phyloP scores from a whole-genome alignment of 30 jellyfish, hydroid and myxozoan species.

The Kudoa iwatai region DNA sequence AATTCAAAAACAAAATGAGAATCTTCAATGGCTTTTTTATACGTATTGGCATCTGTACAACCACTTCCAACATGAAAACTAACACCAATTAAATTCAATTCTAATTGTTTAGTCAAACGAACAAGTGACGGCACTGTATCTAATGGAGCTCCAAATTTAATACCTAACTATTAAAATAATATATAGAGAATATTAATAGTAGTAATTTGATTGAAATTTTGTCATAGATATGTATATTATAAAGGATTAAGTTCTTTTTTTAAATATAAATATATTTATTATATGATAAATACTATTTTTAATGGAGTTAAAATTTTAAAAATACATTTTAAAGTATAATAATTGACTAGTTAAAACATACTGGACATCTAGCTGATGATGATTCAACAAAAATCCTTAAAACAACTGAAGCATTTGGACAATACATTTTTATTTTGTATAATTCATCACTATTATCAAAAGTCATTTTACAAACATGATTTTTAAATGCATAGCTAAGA shows the following conservation, averaged over 20 bases:
- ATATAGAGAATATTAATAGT: too few species aligned
- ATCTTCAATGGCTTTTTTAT: slow-evolving; percentile 14
- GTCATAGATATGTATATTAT: too few species aligned
- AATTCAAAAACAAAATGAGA: slow-evolving; percentile 20
- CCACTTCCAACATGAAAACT: slow-evolving; percentile 90
- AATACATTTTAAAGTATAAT: too few species aligned
- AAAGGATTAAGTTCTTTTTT: too few species aligned
- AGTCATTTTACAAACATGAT: slow-evolving; percentile 32
- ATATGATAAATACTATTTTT: too few species aligned
- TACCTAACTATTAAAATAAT: too few species aligned
- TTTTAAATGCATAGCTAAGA: slow-evolving; percentile 5
- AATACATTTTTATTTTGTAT: slow-evolving; percentile 14
- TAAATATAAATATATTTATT: too few species aligned
- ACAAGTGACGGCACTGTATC: slow-evolving; percentile 7
- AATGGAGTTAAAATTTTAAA: too few species aligned
- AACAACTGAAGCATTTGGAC: slow-evolving; percentile 15
- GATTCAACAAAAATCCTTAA: slow-evolving; percentile 43
- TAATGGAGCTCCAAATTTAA: slow-evolving; percentile 28
- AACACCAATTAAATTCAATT: slow-evolving; percentile 48
- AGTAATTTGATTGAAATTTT: too few species aligned
- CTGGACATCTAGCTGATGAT: slow-evolving; percentile 14
- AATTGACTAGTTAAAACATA: too few species aligned
- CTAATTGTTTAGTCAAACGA: slow-evolving; percentile 22
- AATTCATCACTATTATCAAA: slow-evolving; percentile 49
- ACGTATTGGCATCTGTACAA: slow-evolving; percentile 27